Conservation (phyloP, 2,888 invertebrate genomes). For the Tinea semifulvella region DNA sequence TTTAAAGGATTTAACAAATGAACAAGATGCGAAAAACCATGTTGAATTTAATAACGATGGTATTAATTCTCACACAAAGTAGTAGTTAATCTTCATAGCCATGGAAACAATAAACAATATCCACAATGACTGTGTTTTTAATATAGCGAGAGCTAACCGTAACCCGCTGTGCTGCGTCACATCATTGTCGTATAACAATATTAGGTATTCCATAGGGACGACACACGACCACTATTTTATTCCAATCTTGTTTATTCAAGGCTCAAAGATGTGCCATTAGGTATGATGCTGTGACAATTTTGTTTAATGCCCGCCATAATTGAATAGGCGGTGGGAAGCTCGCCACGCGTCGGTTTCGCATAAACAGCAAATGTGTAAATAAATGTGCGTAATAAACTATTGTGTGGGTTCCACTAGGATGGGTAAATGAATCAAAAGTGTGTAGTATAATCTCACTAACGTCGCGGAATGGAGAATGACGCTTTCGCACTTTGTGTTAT, state of each 20-base stretch:
- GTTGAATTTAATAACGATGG: too few species aligned
- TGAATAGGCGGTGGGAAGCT: conserved; percentile 57
- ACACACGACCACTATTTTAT: conserved; percentile 54
- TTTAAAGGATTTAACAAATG: too few species aligned
- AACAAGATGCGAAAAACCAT: too few species aligned
- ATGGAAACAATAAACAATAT: conserved; percentile 5
- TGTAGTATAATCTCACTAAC: neutral
- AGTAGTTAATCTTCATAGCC: conserved; percentile 5
- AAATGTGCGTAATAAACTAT: conserved; percentile 48
- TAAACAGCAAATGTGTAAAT: conserved; percentile 41
- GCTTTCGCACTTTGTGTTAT: conserved; percentile 38
- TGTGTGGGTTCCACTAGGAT: conserved; percentile 36
- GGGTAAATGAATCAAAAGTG: conserved; percentile 38
- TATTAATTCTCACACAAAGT: neutral
- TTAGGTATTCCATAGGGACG: conserved; percentile 54
- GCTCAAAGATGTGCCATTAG: conserved; percentile 55
- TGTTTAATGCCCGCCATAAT: conserved; percentile 46
- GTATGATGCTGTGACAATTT: conserved; percentile 53
- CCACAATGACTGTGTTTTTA: neutral
- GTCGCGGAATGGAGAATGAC: conserved; percentile 25
- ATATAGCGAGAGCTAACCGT: conserved; percentile 17
- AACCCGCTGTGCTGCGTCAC: conserved; percentile 35
- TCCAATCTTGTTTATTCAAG: conserved; percentile 46
- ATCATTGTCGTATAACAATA: conserved; percentile 35
- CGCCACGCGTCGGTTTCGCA: conserved; percentile 43